Percentiles rank a stretch among this genome's conserved stretches.
These are phyloP conservation scores for Eunapius fragilis DNA, from an alignment of 37 sponge, comb jelly and placozoan species.

Conservation along the genomic window DNA sequence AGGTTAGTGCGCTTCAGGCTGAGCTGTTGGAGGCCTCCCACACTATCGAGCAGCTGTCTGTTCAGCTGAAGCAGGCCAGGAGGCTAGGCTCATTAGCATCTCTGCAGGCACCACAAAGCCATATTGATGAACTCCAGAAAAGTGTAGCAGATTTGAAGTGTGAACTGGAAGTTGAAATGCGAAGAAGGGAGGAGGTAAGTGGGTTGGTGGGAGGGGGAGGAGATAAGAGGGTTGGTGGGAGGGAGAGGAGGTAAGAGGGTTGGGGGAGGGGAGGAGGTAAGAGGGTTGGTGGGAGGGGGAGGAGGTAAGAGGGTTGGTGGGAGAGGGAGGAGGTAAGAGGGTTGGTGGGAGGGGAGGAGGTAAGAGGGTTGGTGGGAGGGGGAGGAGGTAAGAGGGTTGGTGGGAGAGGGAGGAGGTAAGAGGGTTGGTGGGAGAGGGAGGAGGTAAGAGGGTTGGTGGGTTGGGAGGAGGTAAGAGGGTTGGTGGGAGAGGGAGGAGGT, in stretches of 20 bases:
- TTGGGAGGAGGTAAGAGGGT: neutral
- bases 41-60: constrained; percentile 28
- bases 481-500: neutral
- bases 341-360: neutral
- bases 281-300: neutral
- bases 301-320: neutral
- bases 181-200: constrained; percentile 3
- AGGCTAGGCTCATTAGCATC: neutral
- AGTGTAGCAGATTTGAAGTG: constrained; percentile 7
- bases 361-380: neutral
- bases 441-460: neutral
- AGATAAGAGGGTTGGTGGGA: neutral
- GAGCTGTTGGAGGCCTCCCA: constrained; percentile 42
- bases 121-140: constrained; percentile 6
- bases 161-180: constrained; percentile 1
- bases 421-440: neutral
- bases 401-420: neutral
- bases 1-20: constrained; percentile 17
- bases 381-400: neutral
- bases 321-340: neutral
- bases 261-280: neutral
- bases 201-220: too few relatives aligned
- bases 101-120: neutral
- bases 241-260: neutral
- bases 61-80: constrained; percentile 32